phyloP scores from a whole-genome alignment of 2,113 vertebrate genomes.

The Cyanoramphus novaezelandiae region DNA sequence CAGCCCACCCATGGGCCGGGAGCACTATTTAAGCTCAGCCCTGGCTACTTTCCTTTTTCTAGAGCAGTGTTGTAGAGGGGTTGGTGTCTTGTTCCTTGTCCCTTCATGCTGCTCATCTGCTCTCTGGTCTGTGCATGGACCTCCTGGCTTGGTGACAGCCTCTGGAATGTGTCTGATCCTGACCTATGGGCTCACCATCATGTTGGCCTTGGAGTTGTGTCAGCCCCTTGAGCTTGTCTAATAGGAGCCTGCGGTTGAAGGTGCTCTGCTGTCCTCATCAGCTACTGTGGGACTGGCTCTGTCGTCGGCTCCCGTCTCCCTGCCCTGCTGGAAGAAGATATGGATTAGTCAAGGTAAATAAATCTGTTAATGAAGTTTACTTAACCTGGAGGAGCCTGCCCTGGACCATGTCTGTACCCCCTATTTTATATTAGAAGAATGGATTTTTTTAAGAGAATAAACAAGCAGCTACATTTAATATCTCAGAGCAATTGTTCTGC shows the following conservation, averaged over 20 bases:
- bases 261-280: not conserved
- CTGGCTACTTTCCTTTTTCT: accelerated
- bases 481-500: not conserved
- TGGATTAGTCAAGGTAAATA: not conserved
- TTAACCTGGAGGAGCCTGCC: not conserved
- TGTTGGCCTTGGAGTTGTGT: not conserved
- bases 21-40: not conserved
- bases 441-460: not conserved
- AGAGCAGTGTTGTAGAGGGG: accelerated
- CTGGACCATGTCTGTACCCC: accelerated
- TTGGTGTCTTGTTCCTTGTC: accelerated
- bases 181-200: accelerated
- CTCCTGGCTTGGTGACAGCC: not conserved
- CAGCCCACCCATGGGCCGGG: not conserved
- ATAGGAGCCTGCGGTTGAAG: not conserved
- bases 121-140: accelerated
- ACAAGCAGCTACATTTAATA: not conserved
- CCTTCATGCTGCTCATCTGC: accelerated
- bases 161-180: not conserved
- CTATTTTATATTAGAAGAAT: not conserved
- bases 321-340: not conserved
- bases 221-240: accelerated
- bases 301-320: not conserved
- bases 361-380: not conserved
- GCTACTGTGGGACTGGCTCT: not conserved